Evolutionary conservation across 2,113 vertebrate genomes (phyloP).

Genomic region (Amphilophus citrinellus): DNA sequence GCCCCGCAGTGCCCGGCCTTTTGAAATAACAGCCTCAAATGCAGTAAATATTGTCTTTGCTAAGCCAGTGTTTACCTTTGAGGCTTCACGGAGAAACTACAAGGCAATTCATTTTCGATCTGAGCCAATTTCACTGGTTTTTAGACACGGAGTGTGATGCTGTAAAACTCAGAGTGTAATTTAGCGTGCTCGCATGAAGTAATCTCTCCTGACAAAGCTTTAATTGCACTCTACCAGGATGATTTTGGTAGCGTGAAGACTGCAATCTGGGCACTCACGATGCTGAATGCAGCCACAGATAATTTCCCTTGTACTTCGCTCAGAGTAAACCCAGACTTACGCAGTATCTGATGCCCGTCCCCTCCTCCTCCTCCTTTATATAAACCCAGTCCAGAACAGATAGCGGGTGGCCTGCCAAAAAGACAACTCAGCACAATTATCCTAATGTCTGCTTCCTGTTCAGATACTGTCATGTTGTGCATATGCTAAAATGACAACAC

Average conservation of each 20-base stretch:
- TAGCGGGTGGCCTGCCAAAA: constrained; percentile 43
- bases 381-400: constrained; percentile 59
- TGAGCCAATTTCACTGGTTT: constrained; percentile 28
- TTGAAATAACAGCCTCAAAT: constrained; percentile 68
- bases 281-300: constrained; percentile 21
- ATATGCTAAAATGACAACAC: not conserved
- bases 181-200: constrained; percentile 44
- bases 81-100: constrained; percentile 49
- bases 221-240: constrained; percentile 32
- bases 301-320: constrained; percentile 46
- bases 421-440: constrained; percentile 49
- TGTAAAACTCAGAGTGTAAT: constrained; percentile 38
- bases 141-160: constrained; percentile 14
- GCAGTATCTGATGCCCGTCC: constrained; percentile 35
- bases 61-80: constrained; percentile 68
- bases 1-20: constrained; percentile 36
- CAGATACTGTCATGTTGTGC: not conserved
- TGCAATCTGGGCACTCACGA: constrained; percentile 15
- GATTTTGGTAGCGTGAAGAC: constrained; percentile 11
- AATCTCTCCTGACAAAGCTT: constrained; percentile 9
- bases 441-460: constrained; percentile 39
- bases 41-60: constrained; percentile 79
- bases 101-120: constrained; percentile 48
- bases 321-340: constrained; percentile 58
- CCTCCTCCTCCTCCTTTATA: not conserved